phyloP scores from a whole-genome alignment of 2,888 invertebrate genomes.

The Napeogenes sylphis region DNA sequence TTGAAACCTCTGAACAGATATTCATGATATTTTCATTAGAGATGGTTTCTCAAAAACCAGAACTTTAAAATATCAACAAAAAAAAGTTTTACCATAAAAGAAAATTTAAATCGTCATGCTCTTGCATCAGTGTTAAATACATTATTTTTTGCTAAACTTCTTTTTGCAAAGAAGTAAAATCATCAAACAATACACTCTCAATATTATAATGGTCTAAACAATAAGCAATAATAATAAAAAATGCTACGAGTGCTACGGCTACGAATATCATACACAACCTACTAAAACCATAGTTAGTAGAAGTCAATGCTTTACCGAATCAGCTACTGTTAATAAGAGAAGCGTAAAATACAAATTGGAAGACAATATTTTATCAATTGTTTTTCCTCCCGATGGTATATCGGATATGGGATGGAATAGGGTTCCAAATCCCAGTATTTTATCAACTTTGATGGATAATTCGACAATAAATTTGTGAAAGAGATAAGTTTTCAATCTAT shows the following conservation, averaged over 20 bases:
- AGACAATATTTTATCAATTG: slow-evolving; percentile 94
- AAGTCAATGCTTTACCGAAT: slow-evolving; percentile 97
- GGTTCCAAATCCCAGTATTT: slow-evolving; percentile 84
- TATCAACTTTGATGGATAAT: slow-evolving; percentile 88
- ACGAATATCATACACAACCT: slow-evolving; percentile 96
- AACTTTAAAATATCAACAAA: too few relatives aligned
- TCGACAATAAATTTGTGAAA: slow-evolving; percentile 89
- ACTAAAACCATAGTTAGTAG: slow-evolving; percentile 95
- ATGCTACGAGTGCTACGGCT: slow-evolving; percentile 96
- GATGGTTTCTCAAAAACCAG: too few relatives aligned
- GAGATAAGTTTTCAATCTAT: slow-evolving; percentile 66
- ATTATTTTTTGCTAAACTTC: too few relatives aligned
- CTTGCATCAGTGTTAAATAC: too few relatives aligned
- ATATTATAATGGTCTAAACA: too few relatives aligned
- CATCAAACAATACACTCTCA: too few relatives aligned
- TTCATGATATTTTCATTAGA: too few relatives aligned
- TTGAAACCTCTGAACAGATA: too few relatives aligned
- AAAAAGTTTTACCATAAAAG: too few relatives aligned
- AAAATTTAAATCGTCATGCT: too few relatives aligned
- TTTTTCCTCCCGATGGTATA: slow-evolving; percentile 90
- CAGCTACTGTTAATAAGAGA: slow-evolving; percentile 95
- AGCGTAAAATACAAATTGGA: slow-evolving; percentile 96
- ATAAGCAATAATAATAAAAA: slow-evolving; percentile 68
- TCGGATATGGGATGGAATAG: slow-evolving; percentile 95
- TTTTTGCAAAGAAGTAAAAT: too few relatives aligned